Conservation (phyloP, 2,888 invertebrate species). For the Sussaba pulchella region DNA sequence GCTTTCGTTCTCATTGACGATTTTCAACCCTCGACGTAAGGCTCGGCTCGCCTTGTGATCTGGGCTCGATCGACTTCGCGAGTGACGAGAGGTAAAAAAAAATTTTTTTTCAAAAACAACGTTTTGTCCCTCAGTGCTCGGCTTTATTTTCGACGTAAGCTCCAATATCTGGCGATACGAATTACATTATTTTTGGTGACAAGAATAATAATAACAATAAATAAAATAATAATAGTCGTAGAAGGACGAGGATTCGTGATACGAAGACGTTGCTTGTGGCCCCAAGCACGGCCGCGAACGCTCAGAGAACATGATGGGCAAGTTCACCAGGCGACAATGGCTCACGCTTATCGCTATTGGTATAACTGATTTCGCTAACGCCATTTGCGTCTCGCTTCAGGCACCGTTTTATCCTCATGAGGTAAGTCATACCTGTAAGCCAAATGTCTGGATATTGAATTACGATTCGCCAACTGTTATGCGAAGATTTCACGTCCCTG, state of each 20-base stretch:
- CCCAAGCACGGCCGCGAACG: conserved; percentile 28
- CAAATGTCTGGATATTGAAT: not conserved
- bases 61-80: conserved; percentile 15
- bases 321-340: conserved; percentile 91
- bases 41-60: not conserved
- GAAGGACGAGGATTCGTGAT: conserved; percentile 3
- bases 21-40: conserved; percentile 5
- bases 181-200: conserved; percentile 14
- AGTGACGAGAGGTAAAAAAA: conserved; percentile 20
- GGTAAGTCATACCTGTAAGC: conserved; percentile 85
- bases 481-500: conserved; percentile 24
- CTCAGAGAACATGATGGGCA: conserved; percentile 85
- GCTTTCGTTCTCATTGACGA: conserved; percentile 17
- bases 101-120: not conserved
- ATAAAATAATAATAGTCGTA: not conserved
- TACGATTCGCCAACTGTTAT: not conserved
- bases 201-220: conserved; percentile 11
- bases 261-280: conserved; percentile 37
- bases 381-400: conserved; percentile 93
- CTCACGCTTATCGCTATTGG: conserved; percentile 91
- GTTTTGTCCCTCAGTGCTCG: not conserved
- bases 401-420: conserved; percentile 95
- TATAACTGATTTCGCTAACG: conserved; percentile 93
- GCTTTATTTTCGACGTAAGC: not conserved
- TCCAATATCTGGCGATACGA: not conserved